These are phyloP conservation scores for Alca torda DNA, from an alignment of 2,797 vertebrate genomes.

Conservation along the genomic window DNA sequence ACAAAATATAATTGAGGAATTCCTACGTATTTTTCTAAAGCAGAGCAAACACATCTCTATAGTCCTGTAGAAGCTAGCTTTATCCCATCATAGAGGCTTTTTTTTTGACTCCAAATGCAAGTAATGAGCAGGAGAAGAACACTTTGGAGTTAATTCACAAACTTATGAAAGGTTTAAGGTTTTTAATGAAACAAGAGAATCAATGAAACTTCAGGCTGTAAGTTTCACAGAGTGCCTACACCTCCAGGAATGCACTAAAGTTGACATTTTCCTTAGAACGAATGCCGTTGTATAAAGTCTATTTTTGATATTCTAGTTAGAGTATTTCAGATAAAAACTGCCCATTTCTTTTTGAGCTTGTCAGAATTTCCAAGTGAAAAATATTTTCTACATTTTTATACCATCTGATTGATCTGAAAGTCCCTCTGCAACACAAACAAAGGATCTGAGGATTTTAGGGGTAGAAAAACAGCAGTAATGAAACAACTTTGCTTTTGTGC, in stretches of 20 bases:
- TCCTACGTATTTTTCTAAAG: background rate
- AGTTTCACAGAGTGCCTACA: background rate
- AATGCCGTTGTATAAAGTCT: background rate
- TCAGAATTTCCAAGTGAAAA: background rate
- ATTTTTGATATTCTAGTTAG: background rate
- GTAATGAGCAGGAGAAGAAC: background rate
- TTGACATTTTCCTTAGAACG: background rate
- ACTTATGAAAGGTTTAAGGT: background rate
- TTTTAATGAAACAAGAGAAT: slow-evolving; percentile 1
- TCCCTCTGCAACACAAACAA: background rate
- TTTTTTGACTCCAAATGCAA: background rate
- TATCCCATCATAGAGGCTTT: background rate
- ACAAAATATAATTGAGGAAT: background rate
- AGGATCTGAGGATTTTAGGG: background rate
- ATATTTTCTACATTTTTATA: background rate
- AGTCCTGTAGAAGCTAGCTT: background rate
- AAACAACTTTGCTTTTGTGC: background rate
- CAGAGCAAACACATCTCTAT: background rate
- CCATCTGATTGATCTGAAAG: background rate
- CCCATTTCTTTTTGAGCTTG: background rate
- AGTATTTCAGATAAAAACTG: background rate
- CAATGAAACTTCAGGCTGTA: background rate
- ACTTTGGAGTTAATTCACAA: slow-evolving; percentile 3
- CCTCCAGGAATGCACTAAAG: background rate
- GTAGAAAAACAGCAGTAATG: background rate